Percentiles rank a stretch among this genome's conserved stretches.
These are phyloP conservation scores for Catostomus latipinnis DNA, from an alignment of 2,797 vertebrate species.

Conservation along the genomic window DNA sequence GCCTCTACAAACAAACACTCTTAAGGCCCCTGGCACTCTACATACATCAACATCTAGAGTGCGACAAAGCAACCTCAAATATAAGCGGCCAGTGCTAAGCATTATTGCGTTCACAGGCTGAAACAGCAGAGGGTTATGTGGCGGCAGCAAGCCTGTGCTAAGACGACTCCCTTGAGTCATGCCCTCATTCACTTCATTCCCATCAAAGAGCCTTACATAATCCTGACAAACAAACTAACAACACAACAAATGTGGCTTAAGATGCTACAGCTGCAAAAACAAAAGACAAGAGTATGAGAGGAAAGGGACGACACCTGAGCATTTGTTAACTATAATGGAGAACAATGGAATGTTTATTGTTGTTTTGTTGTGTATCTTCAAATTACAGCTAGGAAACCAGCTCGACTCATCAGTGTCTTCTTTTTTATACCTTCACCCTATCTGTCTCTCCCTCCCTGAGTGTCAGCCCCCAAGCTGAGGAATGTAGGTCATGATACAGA, in stretches of 20 bases:
- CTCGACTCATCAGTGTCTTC: constrained; percentile 33
- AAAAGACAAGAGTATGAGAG: background rate
- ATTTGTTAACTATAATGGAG: constrained; percentile 5
- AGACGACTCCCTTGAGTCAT: constrained; percentile 1
- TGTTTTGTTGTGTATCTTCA: background rate
- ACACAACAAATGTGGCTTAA: constrained; percentile 33
- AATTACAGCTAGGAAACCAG: constrained; percentile 24
- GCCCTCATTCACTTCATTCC: constrained; percentile 20
- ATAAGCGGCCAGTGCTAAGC: constrained; percentile 1
- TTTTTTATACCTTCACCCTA: constrained; percentile 44
- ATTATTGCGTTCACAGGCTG: constrained; percentile 16
- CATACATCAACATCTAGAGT: constrained; percentile 35
- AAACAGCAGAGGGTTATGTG: constrained; percentile 33
- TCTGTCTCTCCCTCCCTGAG: background rate
- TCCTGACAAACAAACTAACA: constrained; percentile 42
- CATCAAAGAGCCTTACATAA: constrained; percentile 34
- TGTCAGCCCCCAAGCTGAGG: constrained; percentile 40
- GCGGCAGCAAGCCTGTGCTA: constrained; percentile 3
- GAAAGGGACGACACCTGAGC: background rate
- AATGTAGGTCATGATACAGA: constrained; percentile 61
- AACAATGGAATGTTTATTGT: constrained; percentile 21
- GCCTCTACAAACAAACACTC: constrained; percentile 44
- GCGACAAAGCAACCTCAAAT: constrained; percentile 2
- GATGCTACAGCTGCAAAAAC: constrained; percentile 11
- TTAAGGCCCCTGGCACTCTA: constrained; percentile 32